Base-by-base conservation (phyloP, 2,888 invertebrate species). In the Acheta domesticus region DNA sequence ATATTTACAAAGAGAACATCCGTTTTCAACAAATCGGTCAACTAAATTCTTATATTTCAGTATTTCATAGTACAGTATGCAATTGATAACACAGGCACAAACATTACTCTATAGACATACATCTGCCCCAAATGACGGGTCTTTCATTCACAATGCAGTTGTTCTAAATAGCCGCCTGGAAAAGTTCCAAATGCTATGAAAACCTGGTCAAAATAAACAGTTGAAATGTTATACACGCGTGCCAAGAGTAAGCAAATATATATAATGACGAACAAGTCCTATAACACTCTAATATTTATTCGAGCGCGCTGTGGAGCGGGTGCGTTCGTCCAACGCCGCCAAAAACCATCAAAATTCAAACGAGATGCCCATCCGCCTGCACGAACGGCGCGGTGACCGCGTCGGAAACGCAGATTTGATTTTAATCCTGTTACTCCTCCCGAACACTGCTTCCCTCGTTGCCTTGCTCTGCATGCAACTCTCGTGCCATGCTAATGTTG, bases 281-380 rank as follows among this genome's bases (percentile, higher is more conserved):
- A 11, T n/a, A n/a, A 62, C 16, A 62, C n/a, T 62, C 62, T 19
- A 1, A 62, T 62, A 62, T 62, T 62, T 62, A 62, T 62, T 62
- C 62, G 62, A 36, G 62, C n/a, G n/a, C 62, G 62, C 8, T 19
- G 36, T 8, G n/a, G 62, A 62, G 16, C 12, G 62, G 11, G 62
- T 62, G 16, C 62, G n/a, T 62, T 62, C n/a, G 14, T n/a, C 4
- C 14, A 62, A 62, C n/a, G 62, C n/a, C 14, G 62, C 62, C 62
- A 62, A 62, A 62, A 62, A 62, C 62, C 62, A 62, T 62, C n/a
- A 62, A 62, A 14, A 62, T 62, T 62, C 62, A 62, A 62, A 62
- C 62, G 14, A 62, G 62, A 14, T 19, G 5, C 62, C n/a, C 62
- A n/a, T 62, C 62, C 62, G n/a, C 62, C 36, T 36, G 36, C 36